Conservation (phyloP, 2,797 vertebrate species). For the Brachyalestes nurse region DNA sequence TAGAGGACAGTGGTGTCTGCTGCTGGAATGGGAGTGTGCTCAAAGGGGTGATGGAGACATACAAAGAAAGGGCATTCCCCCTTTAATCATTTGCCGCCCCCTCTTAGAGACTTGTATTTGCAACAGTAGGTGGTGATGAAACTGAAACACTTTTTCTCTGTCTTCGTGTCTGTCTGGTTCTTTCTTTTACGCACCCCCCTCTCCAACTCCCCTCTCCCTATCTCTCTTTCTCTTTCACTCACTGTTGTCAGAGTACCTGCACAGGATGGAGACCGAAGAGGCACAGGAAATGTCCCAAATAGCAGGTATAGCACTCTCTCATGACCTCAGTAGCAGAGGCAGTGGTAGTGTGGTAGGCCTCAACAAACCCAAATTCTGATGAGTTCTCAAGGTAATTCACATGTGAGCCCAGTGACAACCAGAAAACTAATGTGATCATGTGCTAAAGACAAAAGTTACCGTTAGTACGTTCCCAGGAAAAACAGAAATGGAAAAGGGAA, state of each 20-base stretch:
- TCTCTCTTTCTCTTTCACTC: slow-evolving; percentile 38
- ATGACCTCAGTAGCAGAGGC: slow-evolving; percentile 19
- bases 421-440: background rate
- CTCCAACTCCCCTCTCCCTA: slow-evolving; percentile 34
- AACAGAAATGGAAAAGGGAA: slow-evolving; percentile 41
- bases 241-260: slow-evolving; percentile 83
- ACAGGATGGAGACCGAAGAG: slow-evolving; percentile 98
- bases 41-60: slow-evolving; percentile 78
- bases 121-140: slow-evolving; percentile 84
- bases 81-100: slow-evolving; percentile 68
- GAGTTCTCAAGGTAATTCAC: slow-evolving; percentile 4
- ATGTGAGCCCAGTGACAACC: background rate
- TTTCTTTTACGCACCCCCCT: slow-evolving; percentile 39
- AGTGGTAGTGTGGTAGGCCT: slow-evolving; percentile 33
- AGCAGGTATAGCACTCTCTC: slow-evolving; percentile 82
- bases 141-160: slow-evolving; percentile 65
- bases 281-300: slow-evolving; percentile 96
- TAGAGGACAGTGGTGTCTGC: slow-evolving; percentile 86
- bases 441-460: slow-evolving; percentile 3
- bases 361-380: slow-evolving; percentile 18
- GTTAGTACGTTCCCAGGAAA: slow-evolving; percentile 18
- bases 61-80: slow-evolving; percentile 72
- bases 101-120: slow-evolving; percentile 80
- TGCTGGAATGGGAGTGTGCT: slow-evolving; percentile 83
- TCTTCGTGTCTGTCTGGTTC: slow-evolving; percentile 39